Conservation (phyloP, 2,797 vertebrate genomes). For the Leucoraja ocellata region DNA sequence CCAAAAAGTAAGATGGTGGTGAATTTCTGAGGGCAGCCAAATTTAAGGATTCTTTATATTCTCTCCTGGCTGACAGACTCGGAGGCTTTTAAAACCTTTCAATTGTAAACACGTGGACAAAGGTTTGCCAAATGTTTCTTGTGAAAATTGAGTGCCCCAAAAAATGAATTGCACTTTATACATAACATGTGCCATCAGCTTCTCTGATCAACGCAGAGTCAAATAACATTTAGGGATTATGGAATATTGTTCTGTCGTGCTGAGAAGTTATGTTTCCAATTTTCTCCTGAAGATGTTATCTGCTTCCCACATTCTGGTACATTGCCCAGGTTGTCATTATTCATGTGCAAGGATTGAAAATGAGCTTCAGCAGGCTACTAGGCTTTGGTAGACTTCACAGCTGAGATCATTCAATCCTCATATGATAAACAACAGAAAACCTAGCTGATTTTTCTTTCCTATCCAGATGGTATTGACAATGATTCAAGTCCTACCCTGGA, state of each 20-base stretch:
- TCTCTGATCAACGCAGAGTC: neutral
- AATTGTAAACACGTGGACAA: neutral
- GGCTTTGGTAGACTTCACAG: neutral
- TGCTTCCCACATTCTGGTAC: constrained; percentile 26
- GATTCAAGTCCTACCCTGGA: neutral
- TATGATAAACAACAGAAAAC: neutral
- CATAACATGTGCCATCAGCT: neutral
- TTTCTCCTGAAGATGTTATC: constrained; percentile 21
- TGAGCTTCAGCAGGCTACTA: constrained; percentile 2
- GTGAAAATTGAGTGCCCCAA: neutral
- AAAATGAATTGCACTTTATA: neutral
- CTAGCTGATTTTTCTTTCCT: neutral
- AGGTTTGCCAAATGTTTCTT: neutral
- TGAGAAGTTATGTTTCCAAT: constrained; percentile 11
- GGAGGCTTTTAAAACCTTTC: too few relatives aligned
- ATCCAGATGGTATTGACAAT: neutral
- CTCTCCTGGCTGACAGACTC: too few relatives aligned
- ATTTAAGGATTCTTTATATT: too few relatives aligned
- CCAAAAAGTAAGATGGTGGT: too few relatives aligned
- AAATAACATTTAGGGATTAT: constrained; percentile 16
- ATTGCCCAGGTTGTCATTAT: constrained; percentile 16
- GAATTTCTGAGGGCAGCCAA: too few relatives aligned
- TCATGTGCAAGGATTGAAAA: constrained; percentile 1
- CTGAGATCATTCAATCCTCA: neutral
- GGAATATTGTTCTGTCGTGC: constrained; percentile 16